Evolutionary conservation across 2,797 vertebrate species (phyloP).

Genomic region (Gambusia yucatana): DNA sequence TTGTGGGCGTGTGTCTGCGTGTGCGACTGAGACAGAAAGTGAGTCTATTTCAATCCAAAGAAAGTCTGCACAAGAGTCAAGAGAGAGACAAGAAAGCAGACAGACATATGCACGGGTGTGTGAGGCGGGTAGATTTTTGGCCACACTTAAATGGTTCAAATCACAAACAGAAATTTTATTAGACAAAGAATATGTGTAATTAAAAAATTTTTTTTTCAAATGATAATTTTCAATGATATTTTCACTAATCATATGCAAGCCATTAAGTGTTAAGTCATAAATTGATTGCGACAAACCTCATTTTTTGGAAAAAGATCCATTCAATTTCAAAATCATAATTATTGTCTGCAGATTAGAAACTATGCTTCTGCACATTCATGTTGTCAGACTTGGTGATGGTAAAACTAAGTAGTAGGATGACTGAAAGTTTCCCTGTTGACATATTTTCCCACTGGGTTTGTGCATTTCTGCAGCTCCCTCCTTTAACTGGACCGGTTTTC

Average conservation of each 20-base stretch:
- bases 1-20: conserved; percentile 16
- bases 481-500: background rate
- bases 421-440: background rate
- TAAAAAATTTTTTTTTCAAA: background rate
- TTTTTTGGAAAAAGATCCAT: background rate
- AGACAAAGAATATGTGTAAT: background rate
- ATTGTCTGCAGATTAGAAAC: background rate
- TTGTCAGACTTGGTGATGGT: background rate
- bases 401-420: background rate
- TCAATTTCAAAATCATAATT: background rate
- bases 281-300: background rate
- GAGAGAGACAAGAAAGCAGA: background rate
- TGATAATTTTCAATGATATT: background rate
- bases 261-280: background rate
- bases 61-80: conserved; percentile 5
- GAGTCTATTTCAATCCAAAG: conserved; percentile 20
- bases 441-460: background rate
- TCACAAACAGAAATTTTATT: background rate
- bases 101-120: background rate
- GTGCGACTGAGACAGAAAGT: conserved; percentile 7
- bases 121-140: background rate
- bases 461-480: background rate
- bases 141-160: background rate
- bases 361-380: background rate
- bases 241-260: background rate